These are phyloP conservation scores for Teinopalpus imperialis DNA, from an alignment of 2,888 invertebrate genomes.

Conservation along the genomic window DNA sequence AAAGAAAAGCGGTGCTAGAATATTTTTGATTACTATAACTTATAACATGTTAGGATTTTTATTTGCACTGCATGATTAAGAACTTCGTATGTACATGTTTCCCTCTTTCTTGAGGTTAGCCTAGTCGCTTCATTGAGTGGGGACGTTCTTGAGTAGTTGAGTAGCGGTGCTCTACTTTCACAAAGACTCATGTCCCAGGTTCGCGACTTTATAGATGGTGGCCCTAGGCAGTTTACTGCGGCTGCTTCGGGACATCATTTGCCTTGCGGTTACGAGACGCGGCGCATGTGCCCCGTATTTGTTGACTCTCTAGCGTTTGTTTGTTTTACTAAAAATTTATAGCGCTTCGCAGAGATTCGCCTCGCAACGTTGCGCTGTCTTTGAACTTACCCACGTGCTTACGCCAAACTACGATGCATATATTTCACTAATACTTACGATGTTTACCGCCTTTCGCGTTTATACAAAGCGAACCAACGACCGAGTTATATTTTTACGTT, in stretches of 20 bases:
- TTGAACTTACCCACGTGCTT: constrained; percentile 49
- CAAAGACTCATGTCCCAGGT: constrained; percentile 19
- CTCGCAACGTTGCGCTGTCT: constrained; percentile 45
- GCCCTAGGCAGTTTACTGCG: constrained; percentile 14
- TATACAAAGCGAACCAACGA: constrained; percentile 24
- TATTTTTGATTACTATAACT: no score
- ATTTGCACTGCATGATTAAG: no score
- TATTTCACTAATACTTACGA: constrained; percentile 23
- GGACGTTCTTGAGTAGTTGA: constrained; percentile 18
- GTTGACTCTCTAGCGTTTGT: constrained; percentile 56
- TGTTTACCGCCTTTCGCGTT: constrained; percentile 22
- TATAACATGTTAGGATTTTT: no score
- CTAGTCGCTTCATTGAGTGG: constrained; percentile 20
- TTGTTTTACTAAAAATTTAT: constrained; percentile 73
- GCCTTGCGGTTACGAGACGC: constrained; percentile 33
- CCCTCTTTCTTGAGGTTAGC: constrained; percentile 19
- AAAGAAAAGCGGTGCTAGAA: not conserved
- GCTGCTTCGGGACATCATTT: constrained; percentile 21
- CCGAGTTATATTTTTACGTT: constrained; percentile 26
- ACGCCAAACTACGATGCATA: constrained; percentile 30
- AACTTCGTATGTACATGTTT: no score
- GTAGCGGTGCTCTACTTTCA: constrained; percentile 22
- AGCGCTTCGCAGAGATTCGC: constrained; percentile 56
- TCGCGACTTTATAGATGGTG: constrained; percentile 14
- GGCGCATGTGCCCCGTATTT: constrained; percentile 56